phyloP scores from a whole-genome alignment of 2,888 invertebrate species.

The Opisthograptis luteolata region DNA sequence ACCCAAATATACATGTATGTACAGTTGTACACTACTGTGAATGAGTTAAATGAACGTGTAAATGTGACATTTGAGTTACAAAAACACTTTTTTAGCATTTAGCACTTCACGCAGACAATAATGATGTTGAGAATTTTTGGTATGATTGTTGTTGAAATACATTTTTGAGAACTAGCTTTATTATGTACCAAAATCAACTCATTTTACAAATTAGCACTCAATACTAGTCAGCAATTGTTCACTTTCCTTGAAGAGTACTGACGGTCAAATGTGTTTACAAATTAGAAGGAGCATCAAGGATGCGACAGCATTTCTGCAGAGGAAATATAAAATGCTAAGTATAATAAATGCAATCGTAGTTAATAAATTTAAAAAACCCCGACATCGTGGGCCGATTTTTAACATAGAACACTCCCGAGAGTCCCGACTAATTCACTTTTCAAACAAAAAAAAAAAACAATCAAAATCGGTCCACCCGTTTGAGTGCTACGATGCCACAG shows the following conservation, averaged over 20 bases:
- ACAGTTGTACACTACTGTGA: too few species aligned
- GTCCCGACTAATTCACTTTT: too few species aligned
- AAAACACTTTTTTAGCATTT: too few species aligned
- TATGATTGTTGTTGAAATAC: not conserved
- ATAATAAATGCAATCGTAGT: too few species aligned
- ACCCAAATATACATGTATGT: too few species aligned
- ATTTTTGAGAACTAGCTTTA: constrained; percentile 1
- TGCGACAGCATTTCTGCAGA: constrained; percentile 66
- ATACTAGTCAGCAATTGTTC: constrained; percentile 24
- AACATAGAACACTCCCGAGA: too few species aligned
- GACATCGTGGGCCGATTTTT: too few species aligned
- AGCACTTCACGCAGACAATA: not conserved
- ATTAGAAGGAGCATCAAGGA: constrained; percentile 56
- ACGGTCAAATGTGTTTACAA: constrained; percentile 33
- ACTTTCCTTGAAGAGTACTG: constrained; percentile 48
- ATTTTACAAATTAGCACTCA: constrained; percentile 4
- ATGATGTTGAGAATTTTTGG: not conserved
- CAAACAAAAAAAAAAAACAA: too few species aligned
- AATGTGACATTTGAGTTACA: not conserved
- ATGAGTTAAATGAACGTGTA: too few species aligned
- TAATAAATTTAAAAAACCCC: too few species aligned
- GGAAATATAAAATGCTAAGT: constrained; percentile 40
- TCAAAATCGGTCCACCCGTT: too few species aligned
- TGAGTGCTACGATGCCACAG: too few species aligned
- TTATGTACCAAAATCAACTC: constrained; percentile 7